Evolutionary conservation across 2,888 invertebrate genomes (phyloP).

Genomic region (Tetragnatha montana): DNA sequence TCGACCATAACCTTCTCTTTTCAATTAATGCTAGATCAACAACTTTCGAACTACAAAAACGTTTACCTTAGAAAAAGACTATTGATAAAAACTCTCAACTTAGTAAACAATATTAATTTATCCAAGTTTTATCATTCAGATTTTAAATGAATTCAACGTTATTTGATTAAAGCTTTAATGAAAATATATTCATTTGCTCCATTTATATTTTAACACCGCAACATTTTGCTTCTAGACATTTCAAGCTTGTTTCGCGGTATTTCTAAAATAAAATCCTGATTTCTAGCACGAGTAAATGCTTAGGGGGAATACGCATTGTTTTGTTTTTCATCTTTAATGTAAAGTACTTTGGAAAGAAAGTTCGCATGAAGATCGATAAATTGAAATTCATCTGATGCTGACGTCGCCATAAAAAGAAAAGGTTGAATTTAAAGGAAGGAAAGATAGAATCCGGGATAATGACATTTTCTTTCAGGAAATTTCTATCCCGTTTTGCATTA

Average conservation of each 20-base stretch:
- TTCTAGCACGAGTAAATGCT: neutral
- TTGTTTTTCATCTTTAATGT: slow-evolving; percentile 19
- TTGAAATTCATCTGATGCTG: slow-evolving; percentile 53
- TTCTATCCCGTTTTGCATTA: slow-evolving; percentile 61
- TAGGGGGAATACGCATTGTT: neutral
- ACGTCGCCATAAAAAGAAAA: slow-evolving; percentile 8
- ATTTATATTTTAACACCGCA: neutral
- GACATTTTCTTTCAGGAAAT: slow-evolving; percentile 60
- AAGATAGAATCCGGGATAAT: slow-evolving; percentile 39
- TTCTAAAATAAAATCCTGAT: neutral
- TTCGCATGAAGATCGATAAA: slow-evolving; percentile 51
- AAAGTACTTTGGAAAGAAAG: slow-evolving; percentile 7
- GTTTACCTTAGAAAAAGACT: no score
- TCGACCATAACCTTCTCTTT: no score
- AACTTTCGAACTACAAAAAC: no score
- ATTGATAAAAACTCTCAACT: no score
- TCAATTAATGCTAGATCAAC: no score
- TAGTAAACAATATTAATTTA: no score
- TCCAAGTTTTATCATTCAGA: no score
- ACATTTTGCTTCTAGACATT: neutral
- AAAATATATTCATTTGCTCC: neutral
- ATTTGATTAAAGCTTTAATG: no score
- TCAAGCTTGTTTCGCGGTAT: neutral
- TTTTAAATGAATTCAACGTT: no score
- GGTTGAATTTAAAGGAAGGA: slow-evolving; percentile 20